Base-by-base conservation (phyloP, 2,797 vertebrate genomes). In the Spheniscus humboldti region DNA sequence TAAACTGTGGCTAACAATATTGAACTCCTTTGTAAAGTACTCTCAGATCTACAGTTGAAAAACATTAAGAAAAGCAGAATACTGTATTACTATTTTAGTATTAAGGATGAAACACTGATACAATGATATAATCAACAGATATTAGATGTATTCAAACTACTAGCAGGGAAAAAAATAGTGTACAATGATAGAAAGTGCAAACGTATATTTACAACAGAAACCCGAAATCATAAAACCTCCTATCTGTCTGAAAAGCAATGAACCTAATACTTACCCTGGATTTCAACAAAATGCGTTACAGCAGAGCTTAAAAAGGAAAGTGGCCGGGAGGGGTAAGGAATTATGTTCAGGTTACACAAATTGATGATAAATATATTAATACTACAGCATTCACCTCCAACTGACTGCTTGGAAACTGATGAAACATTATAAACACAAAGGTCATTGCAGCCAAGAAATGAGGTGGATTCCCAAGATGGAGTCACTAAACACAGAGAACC, bases 391-490 rank as follows among this genome's bases (percentile, higher is more conserved):
- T 84, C 55, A 79, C 71, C 63, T 94, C 43, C 55, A 92, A 45
- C 28, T 73, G 63, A 82, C 52, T 87, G 66, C 80, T 73, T 94
- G 45, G 52, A 90, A 96, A 85, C 39, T 15, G 31, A 85, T 56
- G 48, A 87, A 95, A 92, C 55, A 19, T 90, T 90, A 81, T 77
- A 92, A 95, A 95, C 35, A 64, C 48, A 83, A 82, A 93, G 86
- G 86, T 90, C 77, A 79, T 15, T 79, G 63, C 45, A 89, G n/a
- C 24, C 66, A 73, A 56, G 88, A 94, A 95, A 76, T 79, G 33
- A 96, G 68, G 50, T 90, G 52, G 89, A 89, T 66, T 95, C 67
- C 68, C 92, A 50, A 69, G 50, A 74, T 31, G 4, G 14, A 96
- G 78, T 28, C 77, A 55, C 92, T 72, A 90, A 88, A 94, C 91